These are phyloP conservation scores for Pundamilia nyererei DNA, from an alignment of 2,113 vertebrate genomes.

Conservation along the genomic window DNA sequence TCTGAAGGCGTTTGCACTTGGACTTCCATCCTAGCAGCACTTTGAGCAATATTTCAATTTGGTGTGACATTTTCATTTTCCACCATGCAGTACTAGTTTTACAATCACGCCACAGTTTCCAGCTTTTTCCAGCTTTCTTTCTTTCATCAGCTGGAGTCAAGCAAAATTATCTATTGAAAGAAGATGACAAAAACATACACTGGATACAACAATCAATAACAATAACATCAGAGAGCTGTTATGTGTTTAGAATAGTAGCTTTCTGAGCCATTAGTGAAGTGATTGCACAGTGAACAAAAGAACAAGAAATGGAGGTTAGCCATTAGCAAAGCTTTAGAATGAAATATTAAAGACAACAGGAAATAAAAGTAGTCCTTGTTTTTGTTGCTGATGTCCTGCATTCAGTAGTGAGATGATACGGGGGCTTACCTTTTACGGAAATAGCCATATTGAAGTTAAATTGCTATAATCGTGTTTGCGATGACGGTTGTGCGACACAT, in stretches of 20 bases:
- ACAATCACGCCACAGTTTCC: background rate
- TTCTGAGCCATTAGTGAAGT: background rate
- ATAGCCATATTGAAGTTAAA: background rate
- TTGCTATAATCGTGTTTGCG: background rate
- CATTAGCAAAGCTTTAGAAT: background rate
- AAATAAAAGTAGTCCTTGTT: background rate
- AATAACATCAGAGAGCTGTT: background rate
- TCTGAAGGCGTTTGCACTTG: background rate
- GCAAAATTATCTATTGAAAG: background rate
- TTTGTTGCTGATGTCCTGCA: background rate
- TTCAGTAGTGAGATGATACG: background rate
- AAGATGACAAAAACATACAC: background rate
- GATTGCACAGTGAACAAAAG: background rate
- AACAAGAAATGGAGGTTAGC: background rate
- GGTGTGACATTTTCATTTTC: slow-evolving; percentile 25
- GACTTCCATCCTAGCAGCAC: background rate
- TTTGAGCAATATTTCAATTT: background rate
- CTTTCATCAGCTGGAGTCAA: background rate
- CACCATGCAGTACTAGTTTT: background rate
- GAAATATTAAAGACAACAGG: background rate
- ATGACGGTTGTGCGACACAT: background rate
- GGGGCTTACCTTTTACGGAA: background rate
- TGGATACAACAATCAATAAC: background rate
- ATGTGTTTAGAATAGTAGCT: background rate
- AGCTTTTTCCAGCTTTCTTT: background rate